These are phyloP conservation scores for Spicauda simplicius DNA, from an alignment of 2,888 invertebrate genomes.

Conservation along the genomic window DNA sequence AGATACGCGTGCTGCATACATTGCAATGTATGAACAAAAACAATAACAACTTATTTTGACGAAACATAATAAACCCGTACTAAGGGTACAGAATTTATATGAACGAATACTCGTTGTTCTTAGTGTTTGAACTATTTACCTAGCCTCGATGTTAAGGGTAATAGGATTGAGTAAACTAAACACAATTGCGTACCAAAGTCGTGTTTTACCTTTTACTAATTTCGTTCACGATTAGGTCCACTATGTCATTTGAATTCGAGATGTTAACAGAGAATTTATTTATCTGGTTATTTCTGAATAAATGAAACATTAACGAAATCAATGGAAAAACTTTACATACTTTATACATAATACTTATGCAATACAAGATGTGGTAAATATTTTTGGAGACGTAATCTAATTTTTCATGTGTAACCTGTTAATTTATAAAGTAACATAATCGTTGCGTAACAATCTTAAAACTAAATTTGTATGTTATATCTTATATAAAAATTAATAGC, in stretches of 20 bases:
- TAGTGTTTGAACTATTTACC: slow-evolving; percentile 1
- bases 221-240: slow-evolving; percentile 9
- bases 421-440: background rate
- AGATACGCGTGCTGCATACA: too few relatives aligned
- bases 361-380: too few relatives aligned
- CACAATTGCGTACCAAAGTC: slow-evolving; percentile 26
- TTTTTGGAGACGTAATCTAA: background rate
- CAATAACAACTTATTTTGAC: too few relatives aligned
- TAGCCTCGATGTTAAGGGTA: slow-evolving; percentile 21
- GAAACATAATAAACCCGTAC: too few relatives aligned
- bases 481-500: background rate
- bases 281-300: too few relatives aligned
- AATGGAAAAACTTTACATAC: too few relatives aligned
- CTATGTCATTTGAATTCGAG: slow-evolving; percentile 3
- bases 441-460: background rate
- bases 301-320: too few relatives aligned
- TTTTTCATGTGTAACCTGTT: background rate
- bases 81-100: too few relatives aligned
- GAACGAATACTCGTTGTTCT: slow-evolving; percentile 6
- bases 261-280: background rate
- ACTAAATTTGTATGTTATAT: background rate
- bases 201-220: slow-evolving; percentile 32
- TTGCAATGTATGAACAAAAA: too few relatives aligned
- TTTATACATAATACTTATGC: too few relatives aligned
- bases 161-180: slow-evolving; percentile 27